Evolutionary conservation across 37 sponge, comb jelly and placozoan species (phyloP).

Genomic region (Theonella swinhoei): DNA sequence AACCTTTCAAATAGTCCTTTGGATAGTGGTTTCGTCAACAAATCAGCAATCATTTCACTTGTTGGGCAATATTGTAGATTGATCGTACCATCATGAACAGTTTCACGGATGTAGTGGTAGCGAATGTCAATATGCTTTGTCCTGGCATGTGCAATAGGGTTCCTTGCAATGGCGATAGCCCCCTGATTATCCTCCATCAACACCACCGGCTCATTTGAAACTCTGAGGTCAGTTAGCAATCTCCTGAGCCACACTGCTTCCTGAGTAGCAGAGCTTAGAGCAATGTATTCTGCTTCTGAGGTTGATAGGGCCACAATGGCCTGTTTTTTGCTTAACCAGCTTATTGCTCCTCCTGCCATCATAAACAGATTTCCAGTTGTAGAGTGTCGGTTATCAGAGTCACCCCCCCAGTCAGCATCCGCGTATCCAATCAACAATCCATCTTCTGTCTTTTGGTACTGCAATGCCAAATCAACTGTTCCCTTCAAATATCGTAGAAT

Average conservation of each 20-base stretch:
- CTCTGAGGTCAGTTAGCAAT: no score
- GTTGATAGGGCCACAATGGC: constrained; percentile 33
- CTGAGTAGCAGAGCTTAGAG: no score
- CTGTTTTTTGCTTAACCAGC: constrained; percentile 60
- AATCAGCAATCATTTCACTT: no score
- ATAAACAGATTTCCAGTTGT: constrained; percentile 56
- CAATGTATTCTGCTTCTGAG: no score
- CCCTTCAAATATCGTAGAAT: no score
- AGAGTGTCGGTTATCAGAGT: no score
- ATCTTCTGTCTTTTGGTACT: constrained; percentile 25
- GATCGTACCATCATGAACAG: constrained; percentile 8
- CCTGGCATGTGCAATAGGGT: constrained; percentile 22
- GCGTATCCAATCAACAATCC: constrained; percentile 38
- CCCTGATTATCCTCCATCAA: no score
- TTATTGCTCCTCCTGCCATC: constrained; percentile 49
- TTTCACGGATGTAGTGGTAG: no score
- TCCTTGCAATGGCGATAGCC: constrained; percentile 47
- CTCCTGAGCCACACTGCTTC: no score
- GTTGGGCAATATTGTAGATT: constrained; percentile 37
- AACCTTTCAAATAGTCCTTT: constrained; percentile 31
- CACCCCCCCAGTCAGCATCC: no score
- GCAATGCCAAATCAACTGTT: constrained; percentile 21
- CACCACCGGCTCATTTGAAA: no score
- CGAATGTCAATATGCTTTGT: constrained; percentile 50
- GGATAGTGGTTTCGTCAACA: no score